Percentiles rank a stretch among this genome's conserved stretches.
phyloP scores from a whole-genome alignment of 2,113 vertebrate species.

The Eleginops maclovinus region DNA sequence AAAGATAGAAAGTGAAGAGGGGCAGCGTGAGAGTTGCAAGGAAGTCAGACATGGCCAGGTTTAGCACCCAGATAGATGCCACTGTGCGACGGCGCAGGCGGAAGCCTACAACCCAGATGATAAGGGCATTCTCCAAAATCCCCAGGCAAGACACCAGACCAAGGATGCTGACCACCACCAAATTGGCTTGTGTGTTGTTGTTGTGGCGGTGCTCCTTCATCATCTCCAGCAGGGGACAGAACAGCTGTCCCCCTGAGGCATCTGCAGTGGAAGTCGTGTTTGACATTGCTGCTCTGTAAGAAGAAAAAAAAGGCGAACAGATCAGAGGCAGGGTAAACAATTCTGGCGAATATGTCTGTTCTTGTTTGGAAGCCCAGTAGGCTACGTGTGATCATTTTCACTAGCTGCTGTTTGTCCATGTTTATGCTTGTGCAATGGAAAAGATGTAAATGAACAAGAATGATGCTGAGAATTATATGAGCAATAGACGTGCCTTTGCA shows the following conservation, averaged over 20 bases:
- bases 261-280: constrained; percentile 14
- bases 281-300: constrained; percentile 46
- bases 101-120: constrained; percentile 87
- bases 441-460: not conserved
- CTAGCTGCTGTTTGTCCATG: not conserved
- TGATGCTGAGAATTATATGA: not conserved
- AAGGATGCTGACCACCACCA: constrained; percentile 76
- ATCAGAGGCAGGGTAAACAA: not conserved
- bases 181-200: constrained; percentile 61
- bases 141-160: constrained; percentile 84
- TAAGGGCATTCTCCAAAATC: constrained; percentile 89
- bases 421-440: not conserved
- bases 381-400: not conserved
- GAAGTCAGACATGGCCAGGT: constrained; percentile 92
- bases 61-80: constrained; percentile 92
- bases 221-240: constrained; percentile 69
- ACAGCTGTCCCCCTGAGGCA: not conserved
- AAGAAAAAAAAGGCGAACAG: no score
- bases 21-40: constrained; percentile 92
- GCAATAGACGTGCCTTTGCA: not conserved
- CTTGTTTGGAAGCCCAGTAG: not conserved
- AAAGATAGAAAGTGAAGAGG: constrained; percentile 86
- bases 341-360: not conserved
- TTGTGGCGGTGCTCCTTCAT: constrained; percentile 64
- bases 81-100: constrained; percentile 89